Evolutionary conservation across 2,797 vertebrate species (phyloP).

Genomic region (Coregonus sp.): DNA sequence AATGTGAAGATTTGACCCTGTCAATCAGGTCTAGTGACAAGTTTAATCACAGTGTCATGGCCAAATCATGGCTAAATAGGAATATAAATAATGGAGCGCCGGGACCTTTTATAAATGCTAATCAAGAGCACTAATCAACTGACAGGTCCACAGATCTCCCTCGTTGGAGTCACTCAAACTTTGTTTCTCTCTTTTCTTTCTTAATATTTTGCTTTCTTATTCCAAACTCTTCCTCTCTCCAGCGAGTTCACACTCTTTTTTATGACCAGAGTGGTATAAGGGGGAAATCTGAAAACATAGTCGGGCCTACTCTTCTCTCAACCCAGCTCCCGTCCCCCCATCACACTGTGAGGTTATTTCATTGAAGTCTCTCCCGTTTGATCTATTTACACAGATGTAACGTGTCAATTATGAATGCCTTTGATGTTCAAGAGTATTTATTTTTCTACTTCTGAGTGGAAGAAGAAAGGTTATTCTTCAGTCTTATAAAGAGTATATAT

Average conservation of each 20-base stretch:
- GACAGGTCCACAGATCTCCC: slow-evolving; percentile 94
- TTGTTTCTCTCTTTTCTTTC: slow-evolving; percentile 41
- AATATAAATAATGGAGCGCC: slow-evolving; percentile 99
- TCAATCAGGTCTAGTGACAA: slow-evolving; percentile 97
- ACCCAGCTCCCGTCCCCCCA: slow-evolving; percentile 15
- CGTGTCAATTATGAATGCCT: slow-evolving; percentile 45
- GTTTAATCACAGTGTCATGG: slow-evolving; percentile 95
- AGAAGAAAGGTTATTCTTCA: slow-evolving; percentile 67
- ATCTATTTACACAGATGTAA: slow-evolving; percentile 46
- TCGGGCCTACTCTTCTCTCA: slow-evolving; percentile 8
- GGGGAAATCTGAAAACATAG: slow-evolving; percentile 24
- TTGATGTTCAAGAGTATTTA: slow-evolving; percentile 42
- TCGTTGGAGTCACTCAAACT: slow-evolving; percentile 89
- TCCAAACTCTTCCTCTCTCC: slow-evolving; percentile 35
- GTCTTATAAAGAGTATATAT: slow-evolving; percentile 54
- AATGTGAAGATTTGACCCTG: slow-evolving; percentile 99
- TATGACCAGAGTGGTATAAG: not conserved
- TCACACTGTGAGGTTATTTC: slow-evolving; percentile 26
- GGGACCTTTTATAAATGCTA: slow-evolving; percentile 99
- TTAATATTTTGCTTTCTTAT: slow-evolving; percentile 49
- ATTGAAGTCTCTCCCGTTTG: slow-evolving; percentile 37
- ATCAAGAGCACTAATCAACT: slow-evolving; percentile 99
- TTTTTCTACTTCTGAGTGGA: slow-evolving; percentile 31
- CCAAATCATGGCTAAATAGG: slow-evolving; percentile 99
- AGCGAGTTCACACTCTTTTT: slow-evolving; percentile 17